Evolutionary conservation across 2,113 vertebrate genomes (phyloP).

Genomic region (Terrapene triunguis): DNA sequence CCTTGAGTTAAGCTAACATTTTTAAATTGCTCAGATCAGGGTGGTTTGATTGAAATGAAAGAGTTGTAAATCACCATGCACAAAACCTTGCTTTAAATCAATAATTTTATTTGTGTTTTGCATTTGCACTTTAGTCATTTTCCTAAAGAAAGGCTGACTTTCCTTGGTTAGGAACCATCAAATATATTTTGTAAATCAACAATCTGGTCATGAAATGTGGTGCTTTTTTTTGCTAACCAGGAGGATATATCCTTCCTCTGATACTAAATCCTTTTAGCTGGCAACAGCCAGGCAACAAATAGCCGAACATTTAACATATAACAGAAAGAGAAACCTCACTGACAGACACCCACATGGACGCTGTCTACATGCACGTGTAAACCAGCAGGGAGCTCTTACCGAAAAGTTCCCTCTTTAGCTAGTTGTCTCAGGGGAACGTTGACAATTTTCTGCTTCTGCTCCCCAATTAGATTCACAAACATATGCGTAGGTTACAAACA

Average conservation of each 20-base stretch:
- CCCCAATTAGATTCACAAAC: conserved; percentile 95
- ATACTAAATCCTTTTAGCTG: conserved; percentile 13
- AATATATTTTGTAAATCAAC: too few relatives aligned
- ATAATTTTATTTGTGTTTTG: too few relatives aligned
- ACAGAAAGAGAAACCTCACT: background rate
- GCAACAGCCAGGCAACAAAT: conserved; percentile 9
- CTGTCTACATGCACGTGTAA: rapidly evolving
- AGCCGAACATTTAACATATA: background rate
- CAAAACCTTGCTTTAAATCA: too few relatives aligned
- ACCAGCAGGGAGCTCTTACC: background rate
- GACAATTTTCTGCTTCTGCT: conserved; percentile 86
- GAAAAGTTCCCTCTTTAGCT: conserved; percentile 84
- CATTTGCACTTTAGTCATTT: too few relatives aligned
- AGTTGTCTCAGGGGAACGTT: conserved; percentile 86
- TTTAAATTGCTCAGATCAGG: too few relatives aligned
- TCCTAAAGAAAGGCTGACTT: too few relatives aligned
- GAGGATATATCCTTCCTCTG: background rate
- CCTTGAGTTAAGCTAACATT: too few relatives aligned
- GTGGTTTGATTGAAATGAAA: too few relatives aligned
- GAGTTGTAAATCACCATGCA: too few relatives aligned
- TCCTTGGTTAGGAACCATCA: too few relatives aligned
- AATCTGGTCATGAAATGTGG: too few relatives aligned
- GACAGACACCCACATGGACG: background rate
- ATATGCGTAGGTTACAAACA: conserved; percentile 64
- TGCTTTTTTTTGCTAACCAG: too few relatives aligned